Percentiles rank a stretch among this genome's conserved stretches.
Conservation (phyloP, 2,888 invertebrate genomes). For the Coenonympha arcania region DNA sequence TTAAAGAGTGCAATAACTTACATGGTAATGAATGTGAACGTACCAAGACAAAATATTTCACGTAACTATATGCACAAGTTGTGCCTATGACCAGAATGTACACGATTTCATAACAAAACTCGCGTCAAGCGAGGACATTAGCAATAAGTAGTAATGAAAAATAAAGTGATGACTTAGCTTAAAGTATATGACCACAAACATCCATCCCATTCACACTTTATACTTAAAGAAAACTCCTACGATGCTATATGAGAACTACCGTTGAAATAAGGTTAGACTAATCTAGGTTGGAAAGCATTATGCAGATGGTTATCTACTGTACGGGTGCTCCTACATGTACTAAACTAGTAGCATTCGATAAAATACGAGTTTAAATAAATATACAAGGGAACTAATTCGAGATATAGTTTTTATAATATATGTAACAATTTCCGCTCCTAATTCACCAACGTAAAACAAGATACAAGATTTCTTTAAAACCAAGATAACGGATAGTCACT, state of each 20-base stretch:
- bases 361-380: constrained; percentile 45
- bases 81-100: constrained; percentile 70
- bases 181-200: constrained; percentile 58
- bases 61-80: constrained; percentile 48
- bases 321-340: constrained; percentile 48
- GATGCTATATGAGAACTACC: constrained; percentile 55
- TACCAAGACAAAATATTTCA: constrained; percentile 44
- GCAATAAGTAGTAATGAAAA: constrained; percentile 43
- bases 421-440: constrained; percentile 65
- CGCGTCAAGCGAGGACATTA: constrained; percentile 49
- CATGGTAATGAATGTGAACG: constrained; percentile 24
- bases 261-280: constrained; percentile 52
- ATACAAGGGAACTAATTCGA: constrained; percentile 48
- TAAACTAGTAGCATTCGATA: constrained; percentile 50
- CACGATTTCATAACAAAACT: constrained; percentile 58
- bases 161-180: constrained; percentile 54
- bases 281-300: constrained; percentile 56
- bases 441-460: constrained; percentile 57
- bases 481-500: constrained; percentile 43
- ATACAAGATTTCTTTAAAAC: constrained; percentile 50
- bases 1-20: constrained; percentile 16
- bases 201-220: constrained; percentile 57
- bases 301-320: constrained; percentile 47
- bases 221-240: constrained; percentile 54
- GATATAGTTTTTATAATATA: constrained; percentile 60